Conservation (phyloP, 2,888 invertebrate genomes). For the Herminia tarsipennalis region DNA sequence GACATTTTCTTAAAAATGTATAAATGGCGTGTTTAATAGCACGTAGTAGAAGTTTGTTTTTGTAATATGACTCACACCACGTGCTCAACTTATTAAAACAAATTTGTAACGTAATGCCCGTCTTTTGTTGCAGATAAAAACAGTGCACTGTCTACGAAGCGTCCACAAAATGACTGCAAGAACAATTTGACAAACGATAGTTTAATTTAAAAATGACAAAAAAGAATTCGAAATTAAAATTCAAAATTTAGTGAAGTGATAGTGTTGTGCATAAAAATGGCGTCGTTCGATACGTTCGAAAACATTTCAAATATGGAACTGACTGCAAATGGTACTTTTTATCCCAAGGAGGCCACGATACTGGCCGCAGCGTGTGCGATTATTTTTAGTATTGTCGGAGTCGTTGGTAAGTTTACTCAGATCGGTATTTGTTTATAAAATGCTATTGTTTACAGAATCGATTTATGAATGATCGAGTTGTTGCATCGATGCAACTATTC, state of each 20-base stretch:
- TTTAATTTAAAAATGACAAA: slow-evolving; percentile 53
- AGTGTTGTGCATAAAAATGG: slow-evolving; percentile 54
- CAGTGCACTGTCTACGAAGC: slow-evolving; percentile 18
- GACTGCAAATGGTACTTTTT: slow-evolving; percentile 68
- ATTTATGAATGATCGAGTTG: slow-evolving; percentile 25
- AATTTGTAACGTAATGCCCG: slow-evolving; percentile 35
- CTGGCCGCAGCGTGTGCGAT: slow-evolving; percentile 92
- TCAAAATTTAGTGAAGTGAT: slow-evolving; percentile 46
- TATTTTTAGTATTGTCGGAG: slow-evolving; percentile 91
- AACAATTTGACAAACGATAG: slow-evolving; percentile 16
- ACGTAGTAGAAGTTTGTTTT: no score
- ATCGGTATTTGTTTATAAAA: slow-evolving; percentile 41
- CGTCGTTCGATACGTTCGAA: slow-evolving; percentile 45
- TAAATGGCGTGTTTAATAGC: no score
- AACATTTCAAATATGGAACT: slow-evolving; percentile 60
- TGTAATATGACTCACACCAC: slow-evolving; percentile 46
- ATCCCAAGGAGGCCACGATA: slow-evolving; percentile 91
- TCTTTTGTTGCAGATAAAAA: slow-evolving; percentile 56
- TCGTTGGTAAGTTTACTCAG: slow-evolving; percentile 87
- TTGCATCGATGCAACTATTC: slow-evolving; percentile 45
- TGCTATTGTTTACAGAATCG: slow-evolving; percentile 56
- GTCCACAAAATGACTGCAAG: slow-evolving; percentile 23
- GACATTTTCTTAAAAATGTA: slow-evolving; percentile 44
- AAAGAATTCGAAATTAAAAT: slow-evolving; percentile 52
- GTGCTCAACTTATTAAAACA: slow-evolving; percentile 31